Percentiles rank a stretch among this genome's conserved stretches.
These are phyloP conservation scores for Chelon labrosus DNA, from an alignment of 2,797 vertebrate species.

Conservation along the genomic window DNA sequence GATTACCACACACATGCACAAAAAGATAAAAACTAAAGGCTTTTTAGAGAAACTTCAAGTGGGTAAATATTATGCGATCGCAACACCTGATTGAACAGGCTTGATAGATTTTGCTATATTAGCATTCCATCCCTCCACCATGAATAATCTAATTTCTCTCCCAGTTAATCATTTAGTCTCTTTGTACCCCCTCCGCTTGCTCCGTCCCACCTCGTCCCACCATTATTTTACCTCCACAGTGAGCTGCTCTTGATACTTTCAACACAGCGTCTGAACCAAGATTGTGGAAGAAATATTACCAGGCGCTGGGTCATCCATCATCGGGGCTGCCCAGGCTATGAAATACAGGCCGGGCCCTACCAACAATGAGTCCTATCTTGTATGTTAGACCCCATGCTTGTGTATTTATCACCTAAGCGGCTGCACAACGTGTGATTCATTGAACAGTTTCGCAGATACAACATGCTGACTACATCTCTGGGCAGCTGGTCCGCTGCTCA, in stretches of 20 bases:
- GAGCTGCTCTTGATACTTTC: conserved; percentile 62
- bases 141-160: conserved; percentile 61
- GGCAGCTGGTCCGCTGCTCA: conserved; percentile 51
- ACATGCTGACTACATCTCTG: conserved; percentile 78
- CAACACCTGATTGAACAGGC: conserved; percentile 15
- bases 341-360: conserved; percentile 79
- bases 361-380: conserved; percentile 84
- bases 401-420: conserved; percentile 85
- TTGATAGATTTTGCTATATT: conserved; percentile 53
- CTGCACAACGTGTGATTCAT: conserved; percentile 84
- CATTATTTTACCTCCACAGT: conserved; percentile 66
- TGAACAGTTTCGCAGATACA: conserved; percentile 78
- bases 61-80: conserved; percentile 5
- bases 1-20: background rate
- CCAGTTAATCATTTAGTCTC: conserved; percentile 47
- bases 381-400: conserved; percentile 82
- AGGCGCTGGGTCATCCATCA: conserved; percentile 82
- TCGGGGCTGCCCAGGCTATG: conserved; percentile 71
- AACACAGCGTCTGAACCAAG: conserved; percentile 66
- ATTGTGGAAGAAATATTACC: conserved; percentile 81
- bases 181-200: conserved; percentile 7
- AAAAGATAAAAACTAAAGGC: background rate
- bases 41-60: conserved; percentile 31
- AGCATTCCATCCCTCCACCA: conserved; percentile 39
- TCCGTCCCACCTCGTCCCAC: conserved; percentile 24